Base-by-base conservation (phyloP, 1,140 invertebrate genomes). In the Nephotettix cincticeps region DNA sequence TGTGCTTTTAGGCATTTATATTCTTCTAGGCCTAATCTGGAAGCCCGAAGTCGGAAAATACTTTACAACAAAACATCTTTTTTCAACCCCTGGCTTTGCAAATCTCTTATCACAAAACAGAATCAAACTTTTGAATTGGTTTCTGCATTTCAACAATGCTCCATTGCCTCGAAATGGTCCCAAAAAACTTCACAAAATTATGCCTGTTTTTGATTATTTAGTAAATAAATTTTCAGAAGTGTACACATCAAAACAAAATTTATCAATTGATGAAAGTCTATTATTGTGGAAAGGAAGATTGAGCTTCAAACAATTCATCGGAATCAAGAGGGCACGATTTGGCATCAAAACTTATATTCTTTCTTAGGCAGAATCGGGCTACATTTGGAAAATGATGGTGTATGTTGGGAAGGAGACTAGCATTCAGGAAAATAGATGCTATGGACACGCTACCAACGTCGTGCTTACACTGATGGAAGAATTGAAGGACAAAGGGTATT, bases 221-320 rank as follows among this genome's bases (percentile, higher is more conserved):
- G 27, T 29, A 14, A 30, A 63, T 2, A 63, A 30, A 28, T 63
- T 63, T 63, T 6, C 25, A 28, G 13, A 27, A 63, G 58, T 63
- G 23, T 63, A 63, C 19, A 63, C 4, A 13, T 27, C 58, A 25
- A 11, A 28, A 13, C 23, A 69, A 69, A 64, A 78, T 23, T 51
- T 77, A 14, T 73, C 68, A 4, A 27, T 77, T 32, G 75, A 78
- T 71, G 77, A 78, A 56, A 75, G 69, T 0, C 72, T 77, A 72
- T 30, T 76, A 6, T 75, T 78, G 29, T 80, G 76, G 72, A 73
- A 74, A 64, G 78, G 79, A 30, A 70, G 77, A 54, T 70, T 80
- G 43, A 68, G 72, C n/a, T 81, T 79, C 69, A 66, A 71, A 68
- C 77, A 80, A 68, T 76, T 80, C 58, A 77, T 78, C 21, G 23